A percentile compares a stretch with the other conserved stretches of the same genome.
Evolutionary conservation across 2,888 invertebrate species (phyloP).

Genomic region (Beris chalybata): DNA sequence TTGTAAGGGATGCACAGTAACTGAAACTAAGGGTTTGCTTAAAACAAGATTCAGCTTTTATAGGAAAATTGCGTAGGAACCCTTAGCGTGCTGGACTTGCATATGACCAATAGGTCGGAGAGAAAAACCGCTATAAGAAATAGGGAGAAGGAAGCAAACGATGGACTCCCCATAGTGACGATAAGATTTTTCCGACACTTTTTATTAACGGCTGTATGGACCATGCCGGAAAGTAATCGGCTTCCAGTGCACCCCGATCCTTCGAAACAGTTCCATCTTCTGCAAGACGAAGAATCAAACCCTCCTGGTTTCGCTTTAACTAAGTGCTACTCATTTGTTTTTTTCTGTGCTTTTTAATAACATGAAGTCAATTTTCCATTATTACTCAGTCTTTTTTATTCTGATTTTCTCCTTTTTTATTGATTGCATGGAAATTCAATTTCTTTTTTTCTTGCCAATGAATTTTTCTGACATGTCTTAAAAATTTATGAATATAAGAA

Average conservation of each 20-base stretch:
- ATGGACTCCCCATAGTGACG: slow-evolving; percentile 13
- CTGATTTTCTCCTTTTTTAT: neutral
- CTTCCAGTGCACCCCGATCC: neutral
- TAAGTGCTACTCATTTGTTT: neutral
- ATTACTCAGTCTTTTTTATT: neutral
- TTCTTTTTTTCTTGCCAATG: slow-evolving; percentile 7
- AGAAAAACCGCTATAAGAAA: slow-evolving; percentile 8
- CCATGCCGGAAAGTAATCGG: neutral
- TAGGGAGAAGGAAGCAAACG: slow-evolving; percentile 22
- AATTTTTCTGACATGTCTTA: slow-evolving; percentile 18
- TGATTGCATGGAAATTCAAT: slow-evolving; percentile 8
- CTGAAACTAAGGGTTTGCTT: slow-evolving; percentile 1
- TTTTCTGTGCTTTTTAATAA: slow-evolving; percentile 15
- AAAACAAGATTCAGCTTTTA: slow-evolving; percentile 7
- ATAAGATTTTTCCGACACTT: slow-evolving; percentile 13
- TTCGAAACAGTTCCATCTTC: neutral
- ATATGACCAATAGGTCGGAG: neutral
- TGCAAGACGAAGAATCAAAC: neutral
- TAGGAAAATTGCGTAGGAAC: slow-evolving; percentile 9
- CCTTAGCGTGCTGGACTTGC: neutral
- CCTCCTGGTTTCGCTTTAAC: neutral
- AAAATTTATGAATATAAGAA: neutral
- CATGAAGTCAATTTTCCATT: slow-evolving; percentile 20
- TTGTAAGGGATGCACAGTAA: neutral
- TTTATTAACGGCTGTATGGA: slow-evolving; percentile 8